Evolutionary conservation across 2,113 vertebrate species (phyloP), one percentile per base, ranked within the genome.

Genomic region (Lontra canadensis): DNA sequence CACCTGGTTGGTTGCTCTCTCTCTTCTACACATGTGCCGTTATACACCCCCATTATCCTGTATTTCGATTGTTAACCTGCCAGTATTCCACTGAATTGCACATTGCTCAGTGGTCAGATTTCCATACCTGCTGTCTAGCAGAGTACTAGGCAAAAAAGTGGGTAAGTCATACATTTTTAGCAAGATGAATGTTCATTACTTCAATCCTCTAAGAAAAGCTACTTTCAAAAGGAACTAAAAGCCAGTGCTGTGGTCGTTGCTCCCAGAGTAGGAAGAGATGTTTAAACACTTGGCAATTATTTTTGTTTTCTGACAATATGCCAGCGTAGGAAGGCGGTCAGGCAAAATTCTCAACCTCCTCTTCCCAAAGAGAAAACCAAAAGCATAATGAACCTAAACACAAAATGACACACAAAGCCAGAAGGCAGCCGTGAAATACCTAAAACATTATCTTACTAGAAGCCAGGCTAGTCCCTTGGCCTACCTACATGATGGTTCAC

Each of bases 201-300:
- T 59, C 42, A 49, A 44, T 55, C 44, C 34, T 95, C 91, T 88
- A 94, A 92, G 83, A 80, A 96, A 94, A 92, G 25, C 39, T 94
- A 80, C 25, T 81, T 49, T 71, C 4, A 1, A n/a, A 87, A 44
- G 17, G n/a, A 34, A 94, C 4, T 52, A 44, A 52, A 82, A 42
- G 12, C 13, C 42, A 67, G 36, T 47, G n/a, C 1, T 71, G 67
- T 31, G 59, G 25, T 49, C 52, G 25, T 12, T 18, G 39, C 78
- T 94, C 59, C 67, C 52, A 23, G 2, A 39, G 61, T 31, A 59
- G 20, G 25, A 76, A 52, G 26, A 25, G 17, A 65, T 25, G 6
- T 52, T 80, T 79, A 78, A 74, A 80, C 42, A 86, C 15, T 52
- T 42, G 3, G 13, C 67, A 69, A 44, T 36, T 31, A 34, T 52